phyloP scores from a whole-genome alignment of 2,113 vertebrate species.

The Drymodes brunneopygia region DNA sequence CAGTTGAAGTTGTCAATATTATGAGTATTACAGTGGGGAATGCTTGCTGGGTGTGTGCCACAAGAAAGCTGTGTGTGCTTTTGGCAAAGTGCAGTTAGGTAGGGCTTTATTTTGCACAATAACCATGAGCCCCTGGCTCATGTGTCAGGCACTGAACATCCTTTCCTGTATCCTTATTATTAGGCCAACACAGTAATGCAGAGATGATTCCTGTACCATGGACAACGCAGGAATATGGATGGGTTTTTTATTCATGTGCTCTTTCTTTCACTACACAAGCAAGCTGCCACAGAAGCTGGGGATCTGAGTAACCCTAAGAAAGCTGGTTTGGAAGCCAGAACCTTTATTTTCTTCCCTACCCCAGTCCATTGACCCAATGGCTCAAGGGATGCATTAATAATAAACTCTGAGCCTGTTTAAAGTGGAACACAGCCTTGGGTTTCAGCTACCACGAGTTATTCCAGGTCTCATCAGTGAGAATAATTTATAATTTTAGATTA shows the following conservation, averaged over 20 bases:
- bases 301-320: not conserved
- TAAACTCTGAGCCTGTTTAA: not conserved
- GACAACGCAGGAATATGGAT: not conserved
- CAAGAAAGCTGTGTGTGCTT: not conserved
- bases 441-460: not conserved
- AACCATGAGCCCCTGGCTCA: not conserved
- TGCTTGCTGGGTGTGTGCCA: not conserved
- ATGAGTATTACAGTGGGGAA: not conserved
- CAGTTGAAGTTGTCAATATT: not conserved
- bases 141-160: not conserved
- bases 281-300: not conserved
- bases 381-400: not conserved
- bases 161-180: not conserved
- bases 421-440: not conserved
- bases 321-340: not conserved
- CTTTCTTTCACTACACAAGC: not conserved
- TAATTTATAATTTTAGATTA: not conserved
- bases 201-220: not conserved
- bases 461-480: not conserved
- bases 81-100: not conserved
- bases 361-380: not conserved
- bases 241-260: not conserved
- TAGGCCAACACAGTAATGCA: not conserved
- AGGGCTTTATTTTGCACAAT: not conserved
- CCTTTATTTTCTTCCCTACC: not conserved